Conservation (phyloP, 2,888 invertebrate genomes). For the Pristionchus mayeri region DNA sequence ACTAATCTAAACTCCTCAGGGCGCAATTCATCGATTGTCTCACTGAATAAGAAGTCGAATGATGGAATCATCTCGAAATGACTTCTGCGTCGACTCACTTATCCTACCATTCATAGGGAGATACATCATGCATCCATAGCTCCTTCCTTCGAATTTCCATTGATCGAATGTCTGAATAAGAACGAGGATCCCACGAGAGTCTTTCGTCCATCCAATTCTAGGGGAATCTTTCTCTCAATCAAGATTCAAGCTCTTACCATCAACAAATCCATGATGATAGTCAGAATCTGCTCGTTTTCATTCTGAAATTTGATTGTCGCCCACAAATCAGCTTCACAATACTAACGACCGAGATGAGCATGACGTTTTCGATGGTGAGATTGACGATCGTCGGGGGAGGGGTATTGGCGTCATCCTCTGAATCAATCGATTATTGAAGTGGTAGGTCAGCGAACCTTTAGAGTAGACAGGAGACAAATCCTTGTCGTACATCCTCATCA, state of each 20-base stretch:
- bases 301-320: conserved; percentile 26
- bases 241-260: background rate
- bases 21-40: conserved; percentile 28
- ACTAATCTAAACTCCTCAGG: background rate
- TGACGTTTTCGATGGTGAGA: background rate
- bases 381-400: conserved; percentile 19
- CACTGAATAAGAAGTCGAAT: background rate
- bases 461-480: conserved; percentile 29
- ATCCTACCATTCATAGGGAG: conserved; percentile 41
- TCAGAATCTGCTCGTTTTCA: conserved; percentile 44
- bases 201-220: conserved; percentile 21
- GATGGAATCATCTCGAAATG: background rate
- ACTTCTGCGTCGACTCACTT: background rate
- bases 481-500: conserved; percentile 35
- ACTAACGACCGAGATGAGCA: background rate
- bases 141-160: conserved; percentile 28
- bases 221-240: too few species aligned
- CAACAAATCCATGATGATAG: background rate
- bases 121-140: conserved; percentile 32
- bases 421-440: background rate
- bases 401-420: background rate
- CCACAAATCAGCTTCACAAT: too few species aligned
- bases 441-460: background rate
- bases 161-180: background rate
- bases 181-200: background rate